Percentiles rank a stretch among this genome's conserved stretches.
Conservation (phyloP, 2,888 invertebrate species). For the Antheraea assamensis region DNA sequence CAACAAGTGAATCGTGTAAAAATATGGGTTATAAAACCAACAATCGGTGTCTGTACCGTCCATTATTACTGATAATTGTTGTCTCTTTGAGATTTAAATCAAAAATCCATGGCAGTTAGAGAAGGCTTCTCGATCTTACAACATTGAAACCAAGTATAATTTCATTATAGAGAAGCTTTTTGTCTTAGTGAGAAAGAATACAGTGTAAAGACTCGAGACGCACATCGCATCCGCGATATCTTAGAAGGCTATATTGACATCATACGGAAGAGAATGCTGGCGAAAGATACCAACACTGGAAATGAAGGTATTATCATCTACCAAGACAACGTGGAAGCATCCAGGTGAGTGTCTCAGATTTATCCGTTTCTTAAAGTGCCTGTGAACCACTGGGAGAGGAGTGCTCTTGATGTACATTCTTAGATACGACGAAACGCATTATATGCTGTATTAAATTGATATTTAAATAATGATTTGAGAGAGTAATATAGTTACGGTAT, state of each 20-base stretch:
- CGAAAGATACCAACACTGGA: conserved; percentile 92
- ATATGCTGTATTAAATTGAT: not conserved
- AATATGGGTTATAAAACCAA: too few relatives aligned
- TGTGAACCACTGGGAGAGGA: too few relatives aligned
- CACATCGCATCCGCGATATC: conserved; percentile 97
- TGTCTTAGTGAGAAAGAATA: conserved; percentile 94
- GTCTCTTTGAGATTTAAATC: too few relatives aligned
- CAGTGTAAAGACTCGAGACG: conserved; percentile 98
- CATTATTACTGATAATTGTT: too few relatives aligned
- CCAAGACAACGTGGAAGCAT: conserved; percentile 94
- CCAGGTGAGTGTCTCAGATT: conserved; percentile 83
- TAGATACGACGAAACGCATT: not conserved
- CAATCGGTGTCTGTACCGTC: too few relatives aligned
- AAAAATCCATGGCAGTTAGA: too few relatives aligned
- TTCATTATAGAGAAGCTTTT: not conserved
- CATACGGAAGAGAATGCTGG: conserved; percentile 96
- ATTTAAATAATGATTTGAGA: not conserved
- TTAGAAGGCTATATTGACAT: conserved; percentile 99
- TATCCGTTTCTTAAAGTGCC: not conserved
- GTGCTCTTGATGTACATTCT: too few relatives aligned
- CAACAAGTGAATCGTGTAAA: too few relatives aligned
- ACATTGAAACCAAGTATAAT: not conserved
- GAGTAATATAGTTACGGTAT: not conserved
- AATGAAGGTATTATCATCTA: conserved; percentile 86
- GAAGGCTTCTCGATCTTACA: too few relatives aligned